Evolutionary conservation across 92 coral and sea anemone species (phyloP).

Genomic region (Porites lobata): DNA sequence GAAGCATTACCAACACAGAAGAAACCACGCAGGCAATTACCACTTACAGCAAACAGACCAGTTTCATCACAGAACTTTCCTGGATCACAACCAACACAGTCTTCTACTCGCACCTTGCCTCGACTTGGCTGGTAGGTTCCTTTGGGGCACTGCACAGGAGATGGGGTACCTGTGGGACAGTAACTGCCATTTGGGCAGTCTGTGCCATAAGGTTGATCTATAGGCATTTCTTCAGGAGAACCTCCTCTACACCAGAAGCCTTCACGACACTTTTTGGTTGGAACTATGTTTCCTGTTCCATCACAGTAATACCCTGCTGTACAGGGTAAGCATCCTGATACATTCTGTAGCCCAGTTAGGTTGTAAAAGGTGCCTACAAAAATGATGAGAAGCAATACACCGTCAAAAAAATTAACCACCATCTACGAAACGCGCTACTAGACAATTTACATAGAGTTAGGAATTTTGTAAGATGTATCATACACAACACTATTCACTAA

Average conservation of each 20-base stretch:
- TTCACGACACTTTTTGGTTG: conserved; percentile 78
- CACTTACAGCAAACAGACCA: conserved; percentile 82
- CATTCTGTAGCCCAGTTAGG: conserved; percentile 77
- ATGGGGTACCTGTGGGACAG: conserved; percentile 95
- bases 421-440: too few species aligned
- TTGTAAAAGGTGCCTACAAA: conserved; percentile 87
- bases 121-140: conserved; percentile 92
- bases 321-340: conserved; percentile 89
- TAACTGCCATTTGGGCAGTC: conserved; percentile 99
- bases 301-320: conserved; percentile 91
- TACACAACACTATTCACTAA: too few species aligned
- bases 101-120: conserved; percentile 77
- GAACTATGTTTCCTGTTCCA: conserved; percentile 65
- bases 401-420: background rate
- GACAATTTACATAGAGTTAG: too few species aligned
- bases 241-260: conserved; percentile 97
- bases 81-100: conserved; percentile 94
- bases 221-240: conserved; percentile 80
- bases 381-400: background rate
- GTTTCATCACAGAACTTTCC: conserved; percentile 95
- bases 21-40: conserved; percentile 81
- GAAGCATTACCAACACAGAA: conserved; percentile 84
- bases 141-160: conserved; percentile 87
- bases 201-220: conserved; percentile 78
- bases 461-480: too few species aligned